Evolutionary conservation across 2,797 vertebrate genomes (phyloP), one percentile per base, ranked within the genome.

Genomic region (Pteropus rufus): DNA sequence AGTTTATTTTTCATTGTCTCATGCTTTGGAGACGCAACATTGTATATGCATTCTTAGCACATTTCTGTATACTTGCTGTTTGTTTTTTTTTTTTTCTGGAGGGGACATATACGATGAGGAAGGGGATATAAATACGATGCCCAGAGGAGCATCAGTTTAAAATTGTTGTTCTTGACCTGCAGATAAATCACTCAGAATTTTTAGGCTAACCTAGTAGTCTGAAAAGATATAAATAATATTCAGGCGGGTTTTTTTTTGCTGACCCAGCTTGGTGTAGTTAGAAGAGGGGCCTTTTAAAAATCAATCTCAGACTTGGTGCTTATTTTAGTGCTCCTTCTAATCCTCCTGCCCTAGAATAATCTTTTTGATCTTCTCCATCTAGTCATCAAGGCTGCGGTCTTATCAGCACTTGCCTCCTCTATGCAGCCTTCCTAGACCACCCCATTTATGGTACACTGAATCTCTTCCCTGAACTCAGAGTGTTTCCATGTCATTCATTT

Each of bases 201-300:
- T 88, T 65, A 46, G 82, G 44, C 24, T 87, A 91, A 90, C 72
- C 77, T 67, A 49, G 7, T 75, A 92, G 49, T 94, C 67, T 95
- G 69, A 39, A 82, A 89, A 88, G 44, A 89, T 46, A 44, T 16
- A 85, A 75, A 58, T 73, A 56, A 18, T 12, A 5, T 95, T 73
- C 3, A 14, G 36, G 36, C 7, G 8, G 8, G 3, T 36, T 41
- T 44, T 44, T 82, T 60, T 41, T 36, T 36, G 39, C 58, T 93
- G 76, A 65, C 36, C 4, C 46, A 84, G 65, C 79, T 92, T 36
- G 2, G 56, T 79, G 24, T 80, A 31, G 54, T 77, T 91, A 81
- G 62, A 91, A 84, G 23, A 93, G 67, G 60, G 39, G 18, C 31
- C 52, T 93, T 85, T 73, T 88, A 75, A 60, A 85, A 76, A 75